Conservation (phyloP, 2,113 vertebrate species). For the Thamnaconus septentrionalis region DNA sequence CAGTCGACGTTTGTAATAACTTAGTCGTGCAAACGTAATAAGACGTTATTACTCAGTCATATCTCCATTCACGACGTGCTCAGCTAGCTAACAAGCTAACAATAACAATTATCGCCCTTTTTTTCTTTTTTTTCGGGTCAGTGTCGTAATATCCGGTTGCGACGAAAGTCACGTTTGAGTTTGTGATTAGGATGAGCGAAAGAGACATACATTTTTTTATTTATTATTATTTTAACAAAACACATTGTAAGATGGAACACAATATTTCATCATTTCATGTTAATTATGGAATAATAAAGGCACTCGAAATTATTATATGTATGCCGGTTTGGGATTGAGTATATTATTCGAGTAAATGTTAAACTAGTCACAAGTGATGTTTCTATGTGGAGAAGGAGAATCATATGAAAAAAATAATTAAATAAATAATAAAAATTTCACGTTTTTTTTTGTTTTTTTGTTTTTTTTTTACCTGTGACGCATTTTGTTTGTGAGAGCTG, state of each 20-base stretch:
- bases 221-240: not conserved
- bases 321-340: no score
- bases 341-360: no score
- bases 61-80: constrained; percentile 54
- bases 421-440: no score
- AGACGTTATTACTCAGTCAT: constrained; percentile 74
- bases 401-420: no score
- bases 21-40: constrained; percentile 62
- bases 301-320: no score
- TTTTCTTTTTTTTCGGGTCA: constrained; percentile 4
- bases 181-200: not conserved
- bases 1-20: constrained; percentile 66
- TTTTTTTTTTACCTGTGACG: no score
- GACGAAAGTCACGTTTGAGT: not conserved
- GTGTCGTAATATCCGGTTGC: constrained; percentile 66
- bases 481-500: no score
- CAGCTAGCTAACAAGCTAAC: constrained; percentile 75
- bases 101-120: constrained; percentile 74
- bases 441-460: no score
- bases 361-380: no score
- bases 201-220: not conserved
- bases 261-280: no score
- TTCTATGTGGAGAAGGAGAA: no score
- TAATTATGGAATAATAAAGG: no score
- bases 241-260: not conserved